Evolutionary conservation across 1,140 invertebrate genomes (phyloP), one percentile per base, ranked within the genome.

Genomic region (Drosophila serrata): DNA sequence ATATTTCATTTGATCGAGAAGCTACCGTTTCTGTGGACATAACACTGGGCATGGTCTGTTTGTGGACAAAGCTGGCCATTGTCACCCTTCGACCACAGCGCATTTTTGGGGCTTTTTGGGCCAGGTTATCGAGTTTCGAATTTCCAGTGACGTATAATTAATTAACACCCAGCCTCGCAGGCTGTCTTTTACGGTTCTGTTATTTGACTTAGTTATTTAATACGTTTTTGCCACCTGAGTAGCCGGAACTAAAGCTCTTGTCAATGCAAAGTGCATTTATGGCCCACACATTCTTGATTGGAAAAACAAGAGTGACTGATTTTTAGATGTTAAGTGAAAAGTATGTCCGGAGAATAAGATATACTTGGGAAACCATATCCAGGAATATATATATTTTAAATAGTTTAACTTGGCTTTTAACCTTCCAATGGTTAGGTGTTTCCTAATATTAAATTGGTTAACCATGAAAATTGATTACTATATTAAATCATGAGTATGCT

Each of bases 1-100:
- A 88, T 75, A 90, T 90, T 90, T 88, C 73, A 72, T 72, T 88
- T 88, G 85, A 90, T 90, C 77, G 81, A 75, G 63, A 82, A 64
- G 84, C 84, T 87, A 87, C 84, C 63, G 82, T 86, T 88, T 80
- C 48, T 78, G 61, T n/a, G 35, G 19, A 6, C 35, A 15, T 51
- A 27, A 88, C 79, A 86, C 69, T 76, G 75, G 70, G 45, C 56
- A 60, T 45, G 76, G 65, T 84, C 74, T 86, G 82, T 81, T 80
- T 80, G 68, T 7, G 17, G 24, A 90, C 85, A 88, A 90, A 75
- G 85, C 73, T 27, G 15, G 4, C 29, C 53, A 74, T 88, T 88
- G 84, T 88, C 37, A 31, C 11, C 19, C 33, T 33, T 24, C 51
- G 51, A 55, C 37, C 33, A 37, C 51, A 55, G 6, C 51, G 33